Evolutionary conservation across 2,797 vertebrate genomes (phyloP).

Genomic region (Neomorphus geoffroyi): DNA sequence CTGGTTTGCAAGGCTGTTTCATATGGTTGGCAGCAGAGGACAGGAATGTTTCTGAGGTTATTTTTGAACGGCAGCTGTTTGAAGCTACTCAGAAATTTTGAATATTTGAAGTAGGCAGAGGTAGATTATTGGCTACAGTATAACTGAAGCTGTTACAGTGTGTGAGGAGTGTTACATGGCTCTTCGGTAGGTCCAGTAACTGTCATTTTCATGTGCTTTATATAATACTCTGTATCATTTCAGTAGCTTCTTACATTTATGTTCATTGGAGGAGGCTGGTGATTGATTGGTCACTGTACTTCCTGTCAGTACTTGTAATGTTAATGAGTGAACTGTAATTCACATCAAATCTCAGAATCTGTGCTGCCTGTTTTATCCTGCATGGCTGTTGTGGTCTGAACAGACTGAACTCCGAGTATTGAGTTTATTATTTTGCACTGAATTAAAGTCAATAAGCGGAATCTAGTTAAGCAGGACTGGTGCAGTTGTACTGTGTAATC

Average conservation of each 20-base stretch:
- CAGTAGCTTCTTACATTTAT: neutral
- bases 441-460: neutral
- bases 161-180: neutral
- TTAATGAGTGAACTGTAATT: neutral
- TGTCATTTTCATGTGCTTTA: neutral
- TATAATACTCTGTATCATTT: neutral
- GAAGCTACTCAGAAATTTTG: neutral
- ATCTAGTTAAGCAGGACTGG: neutral
- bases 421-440: neutral
- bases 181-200: neutral
- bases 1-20: neutral
- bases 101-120: neutral
- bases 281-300: neutral
- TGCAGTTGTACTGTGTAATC: neutral
- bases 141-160: neutral
- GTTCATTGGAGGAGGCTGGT: neutral
- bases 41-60: neutral
- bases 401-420: neutral
- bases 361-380: neutral
- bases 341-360: neutral
- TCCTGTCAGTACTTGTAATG: neutral
- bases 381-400: neutral
- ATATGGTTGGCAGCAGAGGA: accelerated
- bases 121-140: neutral
- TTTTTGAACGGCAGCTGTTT: neutral